Base-by-base conservation (phyloP, 2,113 vertebrate genomes). In the Oncorhynchus gorbuscha region DNA sequence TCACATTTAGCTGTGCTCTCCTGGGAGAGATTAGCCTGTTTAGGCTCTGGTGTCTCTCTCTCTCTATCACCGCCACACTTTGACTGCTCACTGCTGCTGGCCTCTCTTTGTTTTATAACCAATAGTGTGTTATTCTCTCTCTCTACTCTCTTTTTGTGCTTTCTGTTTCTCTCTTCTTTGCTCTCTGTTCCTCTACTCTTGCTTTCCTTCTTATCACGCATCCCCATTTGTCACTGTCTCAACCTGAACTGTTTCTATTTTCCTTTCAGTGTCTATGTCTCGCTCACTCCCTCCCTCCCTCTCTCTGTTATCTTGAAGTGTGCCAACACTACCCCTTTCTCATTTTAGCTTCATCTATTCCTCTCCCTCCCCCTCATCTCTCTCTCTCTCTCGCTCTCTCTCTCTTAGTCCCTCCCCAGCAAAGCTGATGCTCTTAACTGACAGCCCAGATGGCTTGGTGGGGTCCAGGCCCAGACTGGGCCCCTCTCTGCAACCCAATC, bases 401-500 rank as follows among this genome's bases (percentile, higher is more conserved):
- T 18, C 64, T 14, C 26, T 18, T 6, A 8, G 1, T 64, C 49
- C 55, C 35, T 71, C 30, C 16, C 83, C 81, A 85, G 69, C 87
- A 85, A 89, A 91, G 87, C 88, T 84, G 39, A 45, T 45, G 39
- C 88, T 84, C 75, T 86, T 67, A 79, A 83, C 83, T 62, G 73
- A 82, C 86, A 85, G 87, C 85, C 84, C 92, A 93, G 92, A 91
- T 92, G 91, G 91, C 84, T 55, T 67, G 66, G 74, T 78, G 76
- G 76, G 77, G 68, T 72, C 55, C 79, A 84, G 74, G 79, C 77
- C 55, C 77, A 61, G 68, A 55, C 79, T 67, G 51, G 77, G 71
- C 61, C 65, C 71, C 28, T 28, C 70, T 39, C 5, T 61, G 18
- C 51, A 74, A 58, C 51, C 35, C 68, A 75, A 61, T 81, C 82